These are phyloP conservation scores for Grammomys surdaster DNA, from an alignment of 2,113 vertebrate genomes.

Conservation along the genomic window DNA sequence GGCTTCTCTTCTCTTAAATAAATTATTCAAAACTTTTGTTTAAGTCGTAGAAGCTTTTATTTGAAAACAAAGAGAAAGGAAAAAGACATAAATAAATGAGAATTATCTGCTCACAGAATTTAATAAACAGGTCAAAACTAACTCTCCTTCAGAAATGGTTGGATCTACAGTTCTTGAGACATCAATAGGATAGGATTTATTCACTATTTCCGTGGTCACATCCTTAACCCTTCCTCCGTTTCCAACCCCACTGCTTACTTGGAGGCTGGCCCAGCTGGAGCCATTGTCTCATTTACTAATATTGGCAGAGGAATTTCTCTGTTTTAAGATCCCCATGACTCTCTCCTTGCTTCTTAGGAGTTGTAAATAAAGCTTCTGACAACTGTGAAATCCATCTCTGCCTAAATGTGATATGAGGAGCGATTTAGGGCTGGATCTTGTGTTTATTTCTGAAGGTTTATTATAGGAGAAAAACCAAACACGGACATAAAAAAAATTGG, in stretches of 20 bases:
- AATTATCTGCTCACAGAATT: not conserved
- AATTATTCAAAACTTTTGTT: slow-evolving; percentile 13
- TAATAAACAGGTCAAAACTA: not conserved
- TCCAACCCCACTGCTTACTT: not conserved
- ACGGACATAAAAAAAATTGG: not conserved
- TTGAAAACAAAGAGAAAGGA: not conserved
- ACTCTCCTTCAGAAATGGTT: not conserved
- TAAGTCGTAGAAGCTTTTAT: slow-evolving; percentile 30
- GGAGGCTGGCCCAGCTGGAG: not conserved
- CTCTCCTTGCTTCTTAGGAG: not conserved
- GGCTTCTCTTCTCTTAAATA: slow-evolving; percentile 2
- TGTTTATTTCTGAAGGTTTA: not conserved
- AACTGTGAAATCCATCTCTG: not conserved
- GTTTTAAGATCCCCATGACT: not conserved
- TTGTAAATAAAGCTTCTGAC: not conserved
- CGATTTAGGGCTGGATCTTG: not conserved
- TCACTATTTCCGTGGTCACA: not conserved
- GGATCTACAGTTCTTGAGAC: not conserved
- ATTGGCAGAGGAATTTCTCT: not conserved
- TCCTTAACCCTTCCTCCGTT: not conserved
- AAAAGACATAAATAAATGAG: not conserved
- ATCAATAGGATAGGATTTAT: not conserved
- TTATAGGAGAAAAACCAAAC: not conserved
- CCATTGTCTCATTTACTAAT: slow-evolving; percentile 17
- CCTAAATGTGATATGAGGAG: not conserved